Base-by-base conservation (phyloP, 2,888 invertebrate genomes). In the Athripsodes cinereus region DNA sequence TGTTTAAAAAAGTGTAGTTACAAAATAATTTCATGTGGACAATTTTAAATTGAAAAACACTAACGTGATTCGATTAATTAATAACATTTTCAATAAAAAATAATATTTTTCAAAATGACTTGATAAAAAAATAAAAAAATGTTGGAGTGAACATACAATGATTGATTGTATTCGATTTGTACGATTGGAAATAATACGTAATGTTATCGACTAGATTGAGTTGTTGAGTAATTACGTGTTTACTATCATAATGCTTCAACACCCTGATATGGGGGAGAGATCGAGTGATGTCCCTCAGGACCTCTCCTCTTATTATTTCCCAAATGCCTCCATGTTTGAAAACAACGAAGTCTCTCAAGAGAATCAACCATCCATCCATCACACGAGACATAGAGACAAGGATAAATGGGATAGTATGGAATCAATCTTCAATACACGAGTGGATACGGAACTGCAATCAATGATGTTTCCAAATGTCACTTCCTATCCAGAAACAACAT, bases 311-410 rank as follows among this genome's bases (percentile, higher is more conserved):
- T 22, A 35, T 18, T 55, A 49, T 13, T 44, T 11, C 22, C 52
- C 44, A 13, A 56, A 56, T 31, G 22, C 26, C 19, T 50, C 53
- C 11, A 8, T 22, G 16, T 49, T 53, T 16, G 60, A 60, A n/a
- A 48, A 52, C 21, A 57, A 60, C 53, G 60, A 60, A 3, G 48
- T 60, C 6, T 46, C 57, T 6, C 26, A 16, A 21, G 53, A 56
- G 18, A 18, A 22, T 1, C n/a, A n/a, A n/a, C n/a, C n/a, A n/a
- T 20, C 22, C 20, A 19, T 31, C 18, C 53, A 60, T 44, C 53
- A 53, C 21, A 47, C 49, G 22, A 53, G 56, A 26, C 58, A 58
- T 31, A 56, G 47, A 11, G 52, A 53, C 19, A 26, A 55, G n/a
- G 19, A 44, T 8, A 55, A 48, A 35, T 53, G 31, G 50, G 57